phyloP scores from a whole-genome alignment of 2,888 invertebrate genomes.

The Parapristionchus giblindavisi region DNA sequence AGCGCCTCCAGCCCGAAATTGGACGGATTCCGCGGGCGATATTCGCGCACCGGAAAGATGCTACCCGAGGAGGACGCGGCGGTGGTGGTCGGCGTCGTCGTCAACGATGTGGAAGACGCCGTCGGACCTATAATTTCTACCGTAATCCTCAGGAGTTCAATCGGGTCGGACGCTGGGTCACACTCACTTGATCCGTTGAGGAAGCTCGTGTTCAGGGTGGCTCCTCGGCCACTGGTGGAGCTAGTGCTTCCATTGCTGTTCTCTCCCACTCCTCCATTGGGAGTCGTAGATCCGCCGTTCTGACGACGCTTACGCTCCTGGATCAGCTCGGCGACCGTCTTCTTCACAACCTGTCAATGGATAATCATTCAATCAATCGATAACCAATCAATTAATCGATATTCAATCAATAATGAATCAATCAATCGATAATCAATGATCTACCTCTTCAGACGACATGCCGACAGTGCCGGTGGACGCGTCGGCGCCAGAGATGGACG shows the following conservation, averaged over 20 bases:
- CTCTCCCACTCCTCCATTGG: no score
- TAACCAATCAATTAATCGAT: no score
- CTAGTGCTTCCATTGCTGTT: no score
- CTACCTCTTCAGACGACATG: constrained; percentile 17
- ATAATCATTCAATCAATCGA: not conserved
- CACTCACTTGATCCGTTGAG: no score
- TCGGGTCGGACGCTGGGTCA: not conserved
- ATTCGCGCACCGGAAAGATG: constrained; percentile 22
- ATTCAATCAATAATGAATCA: not conserved
- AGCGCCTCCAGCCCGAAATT: constrained; percentile 13
- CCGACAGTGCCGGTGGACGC: not conserved
- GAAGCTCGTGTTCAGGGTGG: no score
- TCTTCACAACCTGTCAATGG: constrained; percentile 35
- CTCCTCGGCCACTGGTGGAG: no score
- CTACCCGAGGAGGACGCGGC: not conserved
- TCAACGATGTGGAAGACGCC: not conserved
- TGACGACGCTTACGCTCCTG: constrained; percentile 20
- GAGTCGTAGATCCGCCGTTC: not conserved
- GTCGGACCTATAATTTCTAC: not conserved
- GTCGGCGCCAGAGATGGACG: not conserved
- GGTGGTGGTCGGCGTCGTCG: not conserved
- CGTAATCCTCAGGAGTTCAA: not conserved
- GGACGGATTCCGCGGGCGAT: not conserved
- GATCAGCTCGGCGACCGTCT: constrained; percentile 37
- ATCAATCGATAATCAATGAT: not conserved